phyloP scores from a whole-genome alignment of 2,797 vertebrate genomes.

The Jordanella pulchra region DNA sequence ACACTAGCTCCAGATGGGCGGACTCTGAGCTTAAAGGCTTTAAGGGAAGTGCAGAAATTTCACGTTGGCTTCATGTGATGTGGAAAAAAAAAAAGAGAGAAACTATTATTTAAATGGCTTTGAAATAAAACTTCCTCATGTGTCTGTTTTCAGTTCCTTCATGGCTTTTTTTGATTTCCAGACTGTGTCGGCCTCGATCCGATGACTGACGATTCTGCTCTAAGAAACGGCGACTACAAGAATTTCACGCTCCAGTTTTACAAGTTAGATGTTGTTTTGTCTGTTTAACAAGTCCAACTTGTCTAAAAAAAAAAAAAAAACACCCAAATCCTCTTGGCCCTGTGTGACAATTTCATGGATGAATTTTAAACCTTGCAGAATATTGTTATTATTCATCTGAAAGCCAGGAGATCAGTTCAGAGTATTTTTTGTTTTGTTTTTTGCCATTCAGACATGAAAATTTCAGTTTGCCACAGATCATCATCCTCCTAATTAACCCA shows the following conservation, averaged over 20 bases:
- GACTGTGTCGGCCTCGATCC: conserved; percentile 87
- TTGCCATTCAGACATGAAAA: not conserved
- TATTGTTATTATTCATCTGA: too few species aligned
- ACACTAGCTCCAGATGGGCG: not conserved
- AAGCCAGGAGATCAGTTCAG: not conserved
- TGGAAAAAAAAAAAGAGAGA: conserved; percentile 40
- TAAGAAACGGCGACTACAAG: conserved; percentile 72
- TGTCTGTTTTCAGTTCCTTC: conserved; percentile 29
- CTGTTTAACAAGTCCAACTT: not conserved
- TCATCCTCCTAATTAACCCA: too few species aligned
- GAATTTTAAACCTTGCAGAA: too few species aligned
- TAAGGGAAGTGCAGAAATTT: conserved; percentile 30
- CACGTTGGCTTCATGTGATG: conserved; percentile 26
- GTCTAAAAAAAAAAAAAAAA: too few species aligned
- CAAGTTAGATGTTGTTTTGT: conserved; percentile 78
- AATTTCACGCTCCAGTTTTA: conserved; percentile 91
- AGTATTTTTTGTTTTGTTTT: not conserved
- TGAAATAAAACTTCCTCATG: conserved; percentile 24
- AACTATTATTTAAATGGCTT: not conserved
- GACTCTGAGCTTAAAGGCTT: not conserved
- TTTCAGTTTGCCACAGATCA: not conserved
- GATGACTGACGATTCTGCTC: conserved; percentile 22
- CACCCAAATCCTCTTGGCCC: too few species aligned
- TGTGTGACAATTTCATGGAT: too few species aligned
- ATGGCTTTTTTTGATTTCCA: conserved; percentile 55